Conservation (phyloP, 2,888 invertebrate species). For the Gisinianus flammeolus region DNA sequence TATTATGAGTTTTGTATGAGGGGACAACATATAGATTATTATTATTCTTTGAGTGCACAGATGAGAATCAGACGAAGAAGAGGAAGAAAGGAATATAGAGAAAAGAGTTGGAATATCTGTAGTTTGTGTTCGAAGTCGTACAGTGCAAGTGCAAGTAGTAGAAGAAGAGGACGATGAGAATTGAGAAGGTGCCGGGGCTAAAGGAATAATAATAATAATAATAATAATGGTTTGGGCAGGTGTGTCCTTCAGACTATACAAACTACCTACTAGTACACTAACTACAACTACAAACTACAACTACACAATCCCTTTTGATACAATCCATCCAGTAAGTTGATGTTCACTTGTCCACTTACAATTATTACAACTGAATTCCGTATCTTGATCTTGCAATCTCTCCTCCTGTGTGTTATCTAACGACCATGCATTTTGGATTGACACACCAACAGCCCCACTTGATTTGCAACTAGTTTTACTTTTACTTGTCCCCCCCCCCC, state of each 20-base stretch:
- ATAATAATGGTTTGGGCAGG: constrained; percentile 15
- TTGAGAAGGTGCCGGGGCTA: not conserved
- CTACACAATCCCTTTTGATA: too few species aligned
- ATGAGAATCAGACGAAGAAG: not conserved
- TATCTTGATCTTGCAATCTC: constrained; percentile 32
- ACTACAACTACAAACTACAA: too few species aligned
- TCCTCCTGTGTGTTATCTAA: constrained; percentile 15
- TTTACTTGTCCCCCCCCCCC: not conserved
- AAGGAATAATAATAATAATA: not conserved
- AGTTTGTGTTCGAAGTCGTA: too few species aligned
- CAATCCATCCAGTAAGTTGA: not conserved
- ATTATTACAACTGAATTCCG: constrained; percentile 22
- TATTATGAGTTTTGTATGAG: constrained; percentile 16
- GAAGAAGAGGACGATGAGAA: too few species aligned
- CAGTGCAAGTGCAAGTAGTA: too few species aligned
- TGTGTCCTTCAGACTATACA: constrained; percentile 15
- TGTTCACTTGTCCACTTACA: constrained; percentile 30
- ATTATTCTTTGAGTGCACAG: constrained; percentile 7
- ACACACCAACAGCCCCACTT: constrained; percentile 25
- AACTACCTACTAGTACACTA: not conserved
- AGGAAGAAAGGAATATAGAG: not conserved
- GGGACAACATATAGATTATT: not conserved
- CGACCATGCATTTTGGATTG: constrained; percentile 14
- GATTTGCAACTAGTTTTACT: constrained; percentile 22
- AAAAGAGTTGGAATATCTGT: too few species aligned